Evolutionary conservation across 2,888 invertebrate genomes (phyloP), one percentile per base, ranked within the genome.

Genomic region (Andrena camellia): DNA sequence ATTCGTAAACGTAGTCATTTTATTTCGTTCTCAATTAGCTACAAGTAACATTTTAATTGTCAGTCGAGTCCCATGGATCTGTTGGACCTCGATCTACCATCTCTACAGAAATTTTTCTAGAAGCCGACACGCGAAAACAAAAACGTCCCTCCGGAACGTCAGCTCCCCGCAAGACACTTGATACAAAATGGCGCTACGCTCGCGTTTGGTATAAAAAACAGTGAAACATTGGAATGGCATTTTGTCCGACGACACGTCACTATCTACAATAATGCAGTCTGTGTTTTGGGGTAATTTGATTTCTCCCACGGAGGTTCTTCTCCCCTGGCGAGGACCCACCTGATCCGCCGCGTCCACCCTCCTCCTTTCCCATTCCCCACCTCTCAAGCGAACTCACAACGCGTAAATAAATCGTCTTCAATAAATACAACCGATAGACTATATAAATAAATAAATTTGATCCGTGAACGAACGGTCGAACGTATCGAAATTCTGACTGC

Each of bases 361-460:
- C 20, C n/a, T 20, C 20, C 35, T 64, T 23, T 68, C 50, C 78
- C 76, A 62, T 74, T 63, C 26, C 6, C 31, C 57, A 59, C 63
- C 79, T 77, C 42, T 72, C 59, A 52, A 78, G 78, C 76, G 62
- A 84, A 79, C 64, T 82, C 70, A 67, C 83, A 88, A 88, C 88
- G 85, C 79, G 81, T 67, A 91, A 93, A 92, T 92, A 92, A 93
- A 93, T 91, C 86, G 90, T 92, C 88, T 90, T 91, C 83, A 92
- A 93, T 92, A 93, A 93, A 93, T 93, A 92, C 90, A 93, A 93
- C 90, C 91, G 88, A 93, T 93, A 93, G 91, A 93, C 92, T 92
- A 93, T 93, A 93, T 93, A 92, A 92, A 92, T 92, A 92, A 93
- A 93, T 93, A 93, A 57, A 88, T 89, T 86, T 79, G 79, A 57